Base-by-base conservation (phyloP, 2,888 invertebrate species). In the Horisme vitalbata region DNA sequence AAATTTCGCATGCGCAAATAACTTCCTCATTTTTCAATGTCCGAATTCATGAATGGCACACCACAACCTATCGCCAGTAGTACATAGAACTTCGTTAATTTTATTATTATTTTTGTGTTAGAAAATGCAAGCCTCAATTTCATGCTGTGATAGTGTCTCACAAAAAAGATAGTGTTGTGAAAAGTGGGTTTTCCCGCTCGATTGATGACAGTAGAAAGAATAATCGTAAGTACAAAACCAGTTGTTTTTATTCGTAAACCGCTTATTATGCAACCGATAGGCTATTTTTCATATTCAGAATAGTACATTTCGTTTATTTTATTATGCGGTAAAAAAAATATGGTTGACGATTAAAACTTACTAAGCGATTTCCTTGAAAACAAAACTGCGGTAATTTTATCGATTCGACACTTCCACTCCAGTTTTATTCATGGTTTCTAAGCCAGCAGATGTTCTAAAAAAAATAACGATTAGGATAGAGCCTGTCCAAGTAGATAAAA, bases 351-450 rank as follows among this genome's bases (percentile, higher is more conserved):
- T 32, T 38, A 35, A 27, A 48, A 28, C 26, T 37, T 47, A 46
- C 43, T n/a, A n/a, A n/a, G 31, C 27, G 20, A 63, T 72, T 80
- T 73, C 75, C 74, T 73, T 75, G 71, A 79, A 79, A 79, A 79
- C 78, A 81, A 78, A 88, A 89, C 88, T 90, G 90, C 90, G 90
- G 90, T 88, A 89, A 83, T 84, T 88, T 89, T 90, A 90, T 90
- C 82, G 90, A 90, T 90, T 90, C 69, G 76, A 78, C 79, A 79
- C 75, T 70, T 75, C 76, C 61, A 75, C 73, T 71, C 69, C 63
- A 69, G 77, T 80, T 71, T 71, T 68, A 61, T 74, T 75, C 68
- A 72, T 61, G 66, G 79, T 83, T 74, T 71, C 75, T 75, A 79
- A 71, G 78, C 63, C 59, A 79, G 71, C 61, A 65, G 63, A 41